Evolutionary conservation across 2,113 vertebrate genomes (phyloP), one percentile per base, ranked within the genome.

Genomic region (Proteles cristata): DNA sequence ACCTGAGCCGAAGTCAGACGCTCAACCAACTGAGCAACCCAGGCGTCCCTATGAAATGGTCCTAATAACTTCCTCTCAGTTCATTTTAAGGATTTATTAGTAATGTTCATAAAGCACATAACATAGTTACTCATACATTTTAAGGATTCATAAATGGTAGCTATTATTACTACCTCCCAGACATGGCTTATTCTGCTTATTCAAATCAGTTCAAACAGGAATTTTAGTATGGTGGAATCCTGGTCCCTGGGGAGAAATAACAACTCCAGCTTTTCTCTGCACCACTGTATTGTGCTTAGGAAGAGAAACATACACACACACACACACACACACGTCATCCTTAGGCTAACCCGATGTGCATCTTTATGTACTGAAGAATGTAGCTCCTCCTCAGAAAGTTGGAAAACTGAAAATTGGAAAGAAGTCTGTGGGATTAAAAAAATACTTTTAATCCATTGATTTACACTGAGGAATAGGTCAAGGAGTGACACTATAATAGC

Each of bases 371-470:
- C 16, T 63, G 23, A 90, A 96, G 58, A 88, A 77, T 31, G 71
- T 0, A 90, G 0, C 6, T 92, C 6, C 31, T 94, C 43, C 65
- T 87, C 19, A 92, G 33, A 90, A 39, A 87, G 74, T 2, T 55
- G 15, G 76, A 96, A 93, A 5, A 25, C 35, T 80, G 14, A 82
- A 53, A 48, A 85, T 93, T 93, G 16, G 2, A 93, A 97, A 68
- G 55, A 84, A 79, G 33, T 79, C 5, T 14, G 26, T 77, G 21
- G 26, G 1, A 63, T 83, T 83, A 28, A 86, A 94, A 89, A 74
- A 7, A 39, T 65, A 50, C 0, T 69, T 85, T 65, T 66, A 82
- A 39, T 80, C 6, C 3, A 55, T 93, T 68, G 6, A 95, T 69
- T 95, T 79, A 89, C 31, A 63, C 69, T 87, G 15, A 90, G 21